Evolutionary conservation across 2,797 vertebrate species (phyloP).

Genomic region (Salmo trutta): DNA sequence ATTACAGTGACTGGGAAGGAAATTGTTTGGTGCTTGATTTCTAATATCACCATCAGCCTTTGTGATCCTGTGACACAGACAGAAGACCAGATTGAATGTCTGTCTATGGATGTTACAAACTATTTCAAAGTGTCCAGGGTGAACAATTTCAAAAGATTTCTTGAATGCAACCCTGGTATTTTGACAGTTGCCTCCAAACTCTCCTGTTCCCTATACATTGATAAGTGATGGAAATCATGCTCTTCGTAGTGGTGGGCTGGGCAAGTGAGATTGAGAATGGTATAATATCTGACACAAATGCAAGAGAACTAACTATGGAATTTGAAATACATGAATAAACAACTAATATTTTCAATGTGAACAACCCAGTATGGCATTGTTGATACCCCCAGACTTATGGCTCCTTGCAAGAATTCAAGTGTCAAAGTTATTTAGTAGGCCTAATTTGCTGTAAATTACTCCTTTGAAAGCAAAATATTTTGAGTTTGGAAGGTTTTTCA

Average conservation of each 20-base stretch:
- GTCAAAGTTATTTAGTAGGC: slow-evolving; percentile 1
- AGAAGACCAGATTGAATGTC: slow-evolving; percentile 58
- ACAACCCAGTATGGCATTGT: not conserved
- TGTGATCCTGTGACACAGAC: slow-evolving; percentile 56
- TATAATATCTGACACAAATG: slow-evolving; percentile 24
- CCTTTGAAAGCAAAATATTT: slow-evolving; percentile 37
- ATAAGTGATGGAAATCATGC: slow-evolving; percentile 39
- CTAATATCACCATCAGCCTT: slow-evolving; percentile 75
- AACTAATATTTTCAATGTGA: not conserved
- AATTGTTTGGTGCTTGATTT: slow-evolving; percentile 78
- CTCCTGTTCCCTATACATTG: not conserved
- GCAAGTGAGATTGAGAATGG: slow-evolving; percentile 1
- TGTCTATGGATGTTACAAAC: slow-evolving; percentile 55
- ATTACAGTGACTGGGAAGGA: slow-evolving; percentile 67
- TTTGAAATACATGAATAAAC: not conserved
- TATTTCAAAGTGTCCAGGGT: slow-evolving; percentile 34
- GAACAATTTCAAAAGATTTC: slow-evolving; percentile 64
- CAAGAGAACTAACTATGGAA: slow-evolving; percentile 18
- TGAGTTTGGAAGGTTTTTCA: slow-evolving; percentile 38
- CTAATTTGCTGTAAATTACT: slow-evolving; percentile 4
- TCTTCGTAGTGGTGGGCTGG: slow-evolving; percentile 38
- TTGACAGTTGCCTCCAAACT: slow-evolving; percentile 36
- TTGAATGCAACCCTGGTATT: slow-evolving; percentile 62
- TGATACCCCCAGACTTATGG: not conserved
- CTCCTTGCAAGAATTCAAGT: not conserved